Evolutionary conservation across 2,797 vertebrate species (phyloP).

Genomic region (Cyprinodon diabolis): DNA sequence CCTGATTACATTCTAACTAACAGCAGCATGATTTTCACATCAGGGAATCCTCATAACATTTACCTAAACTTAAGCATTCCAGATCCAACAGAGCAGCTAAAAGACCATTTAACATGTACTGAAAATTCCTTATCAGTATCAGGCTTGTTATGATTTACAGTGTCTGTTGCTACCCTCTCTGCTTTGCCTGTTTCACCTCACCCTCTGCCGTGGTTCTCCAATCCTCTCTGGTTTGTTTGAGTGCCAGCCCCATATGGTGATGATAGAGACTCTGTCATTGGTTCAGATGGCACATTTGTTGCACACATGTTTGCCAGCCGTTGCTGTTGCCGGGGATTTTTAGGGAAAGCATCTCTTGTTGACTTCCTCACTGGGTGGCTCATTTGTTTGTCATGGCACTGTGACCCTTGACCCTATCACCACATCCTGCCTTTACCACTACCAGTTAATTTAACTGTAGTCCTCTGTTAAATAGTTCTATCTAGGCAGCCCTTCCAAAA

Average conservation of each 20-base stretch:
- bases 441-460: conserved; percentile 55
- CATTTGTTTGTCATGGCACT: conserved; percentile 68
- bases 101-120: conserved; percentile 30
- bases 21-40: conserved; percentile 60
- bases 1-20: conserved; percentile 56
- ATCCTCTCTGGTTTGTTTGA: conserved; percentile 49
- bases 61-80: conserved; percentile 26
- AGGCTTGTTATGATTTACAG: conserved; percentile 33
- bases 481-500: not conserved
- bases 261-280: conserved; percentile 64
- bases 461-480: conserved; percentile 10
- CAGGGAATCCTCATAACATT: conserved; percentile 55
- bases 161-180: conserved; percentile 21
- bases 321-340: conserved; percentile 61
- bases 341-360: conserved; percentile 67
- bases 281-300: conserved; percentile 75
- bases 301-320: conserved; percentile 76
- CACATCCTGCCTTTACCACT: conserved; percentile 50
- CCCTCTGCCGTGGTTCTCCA: conserved; percentile 19
- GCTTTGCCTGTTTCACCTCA: conserved; percentile 15
- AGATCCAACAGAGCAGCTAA: conserved; percentile 35
- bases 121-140: conserved; percentile 32
- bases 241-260: conserved; percentile 62
- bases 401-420: conserved; percentile 69
- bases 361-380: conserved; percentile 72